These are phyloP conservation scores for Ctena decussata DNA, from an alignment of 2,888 invertebrate genomes.

Conservation along the genomic window DNA sequence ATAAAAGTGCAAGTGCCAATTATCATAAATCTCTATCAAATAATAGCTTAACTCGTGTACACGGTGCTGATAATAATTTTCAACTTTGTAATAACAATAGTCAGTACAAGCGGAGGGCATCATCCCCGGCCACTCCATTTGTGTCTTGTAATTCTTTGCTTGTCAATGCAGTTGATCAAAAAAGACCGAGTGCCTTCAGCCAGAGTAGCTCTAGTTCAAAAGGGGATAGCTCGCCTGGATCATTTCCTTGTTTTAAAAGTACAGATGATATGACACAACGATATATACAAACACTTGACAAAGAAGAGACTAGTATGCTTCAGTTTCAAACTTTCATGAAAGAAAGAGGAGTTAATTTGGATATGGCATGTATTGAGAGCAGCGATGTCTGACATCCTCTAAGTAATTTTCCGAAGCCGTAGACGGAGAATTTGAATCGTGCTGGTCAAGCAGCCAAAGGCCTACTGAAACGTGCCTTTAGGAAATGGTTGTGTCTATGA, in stretches of 20 bases:
- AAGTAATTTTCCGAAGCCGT: no score
- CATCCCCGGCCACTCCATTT: slow-evolving; percentile 47
- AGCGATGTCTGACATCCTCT: slow-evolving; percentile 82
- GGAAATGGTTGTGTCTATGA: no score
- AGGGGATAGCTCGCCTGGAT: slow-evolving; percentile 18
- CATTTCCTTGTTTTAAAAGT: slow-evolving; percentile 31
- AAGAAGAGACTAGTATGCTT: slow-evolving; percentile 76
- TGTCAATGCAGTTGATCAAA: not conserved
- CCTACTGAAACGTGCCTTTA: no score
- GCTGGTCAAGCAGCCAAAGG: no score
- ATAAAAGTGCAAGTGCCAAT: not conserved
- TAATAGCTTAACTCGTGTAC: not conserved
- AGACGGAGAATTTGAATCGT: no score
- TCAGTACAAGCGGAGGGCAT: slow-evolving; percentile 43
- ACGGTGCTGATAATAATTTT: not conserved
- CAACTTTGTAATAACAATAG: slow-evolving; percentile 15
- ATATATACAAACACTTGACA: slow-evolving; percentile 61
- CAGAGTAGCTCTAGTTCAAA: slow-evolving; percentile 37
- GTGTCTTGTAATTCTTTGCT: slow-evolving; percentile 26
- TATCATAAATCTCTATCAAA: not conserved
- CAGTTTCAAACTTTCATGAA: slow-evolving; percentile 82
- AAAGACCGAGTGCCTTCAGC: slow-evolving; percentile 54
- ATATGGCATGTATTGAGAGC: slow-evolving; percentile 81
- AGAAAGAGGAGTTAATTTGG: slow-evolving; percentile 80
- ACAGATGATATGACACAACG: slow-evolving; percentile 58